These are phyloP conservation scores for Premnoplex brunnescens DNA, from an alignment of 2,797 vertebrate species.

Conservation along the genomic window DNA sequence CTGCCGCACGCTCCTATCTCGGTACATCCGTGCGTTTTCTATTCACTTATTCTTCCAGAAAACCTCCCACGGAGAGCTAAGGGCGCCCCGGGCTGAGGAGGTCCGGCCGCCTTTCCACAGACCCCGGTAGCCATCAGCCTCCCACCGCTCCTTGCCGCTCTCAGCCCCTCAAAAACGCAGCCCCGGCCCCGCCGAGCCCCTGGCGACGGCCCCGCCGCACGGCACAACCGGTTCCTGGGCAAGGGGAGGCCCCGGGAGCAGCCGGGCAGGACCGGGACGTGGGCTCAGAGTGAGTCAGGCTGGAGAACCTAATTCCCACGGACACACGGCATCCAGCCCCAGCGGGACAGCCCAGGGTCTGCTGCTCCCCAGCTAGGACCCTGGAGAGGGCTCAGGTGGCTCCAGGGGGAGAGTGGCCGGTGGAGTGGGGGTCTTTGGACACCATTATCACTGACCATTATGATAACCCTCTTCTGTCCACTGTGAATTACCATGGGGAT, in stretches of 20 bases:
- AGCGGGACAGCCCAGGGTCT: fast-evolving
- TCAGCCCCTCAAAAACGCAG: neutral
- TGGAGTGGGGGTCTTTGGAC: neutral
- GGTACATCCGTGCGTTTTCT: neutral
- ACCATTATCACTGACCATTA: neutral
- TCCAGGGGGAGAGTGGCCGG: neutral
- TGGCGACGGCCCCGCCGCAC: neutral
- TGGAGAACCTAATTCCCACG: fast-evolving
- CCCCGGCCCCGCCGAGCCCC: neutral
- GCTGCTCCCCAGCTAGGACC: fast-evolving
- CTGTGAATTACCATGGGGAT: neutral
- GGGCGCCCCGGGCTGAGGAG: too few species aligned
- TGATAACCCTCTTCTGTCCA: neutral
- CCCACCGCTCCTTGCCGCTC: neutral
- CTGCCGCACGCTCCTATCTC: neutral
- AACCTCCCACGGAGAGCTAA: neutral
- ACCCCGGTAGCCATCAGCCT: neutral
- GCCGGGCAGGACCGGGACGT: fast-evolving
- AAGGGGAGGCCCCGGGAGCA: neutral
- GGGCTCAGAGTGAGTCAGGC: neutral
- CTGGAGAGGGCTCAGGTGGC: fast-evolving
- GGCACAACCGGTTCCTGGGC: too few species aligned
- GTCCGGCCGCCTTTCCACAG: neutral
- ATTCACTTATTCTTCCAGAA: neutral
- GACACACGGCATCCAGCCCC: neutral